These are phyloP conservation scores for Penaeus chinensis DNA, from an alignment of 1,140 invertebrate species.

Conservation along the genomic window DNA sequence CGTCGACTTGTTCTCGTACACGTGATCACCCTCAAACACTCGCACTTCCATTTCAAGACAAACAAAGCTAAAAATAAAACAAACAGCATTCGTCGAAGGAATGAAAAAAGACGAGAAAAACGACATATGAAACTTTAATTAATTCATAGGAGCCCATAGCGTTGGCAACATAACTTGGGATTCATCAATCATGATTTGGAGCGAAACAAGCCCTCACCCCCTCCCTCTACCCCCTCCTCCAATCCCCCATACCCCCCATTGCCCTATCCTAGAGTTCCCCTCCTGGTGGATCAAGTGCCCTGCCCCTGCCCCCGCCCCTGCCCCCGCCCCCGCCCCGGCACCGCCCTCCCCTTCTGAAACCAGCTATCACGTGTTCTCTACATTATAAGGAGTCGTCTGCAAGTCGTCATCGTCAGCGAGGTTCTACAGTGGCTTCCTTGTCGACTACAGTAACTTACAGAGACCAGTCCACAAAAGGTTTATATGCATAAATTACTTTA, in stretches of 20 bases:
- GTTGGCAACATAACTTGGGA: slow-evolving; percentile 47
- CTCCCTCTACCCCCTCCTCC: neutral
- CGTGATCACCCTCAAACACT: no score
- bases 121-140: slow-evolving; percentile 42
- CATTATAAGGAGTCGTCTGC: no score
- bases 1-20: no score
- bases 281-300: neutral
- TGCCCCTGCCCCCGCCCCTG: neutral
- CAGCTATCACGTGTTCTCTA: no score
- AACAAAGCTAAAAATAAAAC: no score
- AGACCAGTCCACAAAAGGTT: no score
- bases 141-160: slow-evolving; percentile 46
- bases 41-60: no score
- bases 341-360: neutral
- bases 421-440: no score
- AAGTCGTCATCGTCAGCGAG: no score
- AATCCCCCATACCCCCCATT: neutral
- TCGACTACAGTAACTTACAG: no score
- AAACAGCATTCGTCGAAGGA: neutral
- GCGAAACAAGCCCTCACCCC: slow-evolving; percentile 9
- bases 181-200: slow-evolving; percentile 57
- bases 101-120: neutral
- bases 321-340: neutral
- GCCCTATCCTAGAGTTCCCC: neutral
- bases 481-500: no score